A percentile compares a stretch with the other conserved stretches of the same genome.
Conservation (phyloP, 2,797 vertebrate species). For the Falco naumanni region DNA sequence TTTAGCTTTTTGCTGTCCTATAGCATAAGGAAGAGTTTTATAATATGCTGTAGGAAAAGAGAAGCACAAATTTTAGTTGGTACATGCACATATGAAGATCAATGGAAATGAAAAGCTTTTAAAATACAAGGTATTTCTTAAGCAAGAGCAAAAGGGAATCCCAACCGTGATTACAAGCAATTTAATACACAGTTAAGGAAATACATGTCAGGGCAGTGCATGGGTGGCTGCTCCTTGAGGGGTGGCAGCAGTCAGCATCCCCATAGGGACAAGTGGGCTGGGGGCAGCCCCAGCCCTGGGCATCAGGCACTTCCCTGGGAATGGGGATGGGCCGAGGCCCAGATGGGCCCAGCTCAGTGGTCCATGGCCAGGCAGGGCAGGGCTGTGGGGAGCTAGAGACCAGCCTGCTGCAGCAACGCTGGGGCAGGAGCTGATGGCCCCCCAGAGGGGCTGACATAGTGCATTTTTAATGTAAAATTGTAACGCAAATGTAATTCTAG, state of each 20-base stretch:
- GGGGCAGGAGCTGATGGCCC: not conserved
- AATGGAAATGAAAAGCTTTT: not conserved
- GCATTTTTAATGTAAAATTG: no score
- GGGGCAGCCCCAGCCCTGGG: not conserved
- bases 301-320: not conserved
- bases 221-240: not conserved
- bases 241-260: not conserved
- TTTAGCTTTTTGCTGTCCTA: not conserved
- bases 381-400: not conserved
- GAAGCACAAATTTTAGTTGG: not conserved
- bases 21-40: not conserved
- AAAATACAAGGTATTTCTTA: not conserved
- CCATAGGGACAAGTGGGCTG: not conserved
- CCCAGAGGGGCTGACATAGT: not conserved
- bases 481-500: slow-evolving; percentile 10
- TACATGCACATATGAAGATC: not conserved
- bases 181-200: not conserved
- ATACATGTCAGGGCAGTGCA: not conserved
- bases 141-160: not conserved
- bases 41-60: not conserved
- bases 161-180: not conserved
- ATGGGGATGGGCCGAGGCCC: not conserved
- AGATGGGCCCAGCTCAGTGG: not conserved
- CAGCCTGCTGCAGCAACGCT: rapidly evolving
- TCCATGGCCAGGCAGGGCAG: rapidly evolving